phyloP scores from a whole-genome alignment of 2,888 invertebrate genomes.

The Caenorhabditis macrosperma region DNA sequence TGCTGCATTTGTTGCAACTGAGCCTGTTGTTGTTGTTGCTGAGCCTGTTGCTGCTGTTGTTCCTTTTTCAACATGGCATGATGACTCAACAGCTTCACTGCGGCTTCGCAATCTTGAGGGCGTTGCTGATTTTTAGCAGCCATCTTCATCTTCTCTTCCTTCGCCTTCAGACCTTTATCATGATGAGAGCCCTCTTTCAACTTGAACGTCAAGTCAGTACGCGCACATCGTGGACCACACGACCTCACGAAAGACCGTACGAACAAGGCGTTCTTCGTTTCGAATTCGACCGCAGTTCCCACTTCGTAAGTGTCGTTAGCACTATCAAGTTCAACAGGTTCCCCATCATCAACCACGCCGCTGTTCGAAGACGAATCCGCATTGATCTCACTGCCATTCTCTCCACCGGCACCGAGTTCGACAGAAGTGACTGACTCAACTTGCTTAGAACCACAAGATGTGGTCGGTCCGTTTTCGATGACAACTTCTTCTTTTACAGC shows the following conservation, averaged over 20 bases:
- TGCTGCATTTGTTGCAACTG: slow-evolving; percentile 47
- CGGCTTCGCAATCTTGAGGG: neutral
- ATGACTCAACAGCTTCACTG: neutral
- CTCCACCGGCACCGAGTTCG: neutral
- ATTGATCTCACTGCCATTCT: neutral
- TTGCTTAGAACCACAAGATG: neutral
- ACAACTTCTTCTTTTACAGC: neutral
- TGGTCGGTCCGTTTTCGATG: slow-evolving; percentile 3
- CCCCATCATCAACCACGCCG: slow-evolving; percentile 18
- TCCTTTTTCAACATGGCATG: slow-evolving; percentile 12
- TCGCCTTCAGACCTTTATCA: slow-evolving; percentile 23
- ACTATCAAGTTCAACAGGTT: slow-evolving; percentile 6
- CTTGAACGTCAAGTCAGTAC: slow-evolving; percentile 41
- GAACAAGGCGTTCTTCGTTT: slow-evolving; percentile 28
- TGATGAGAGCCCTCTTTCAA: slow-evolving; percentile 20
- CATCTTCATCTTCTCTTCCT: slow-evolving; percentile 29
- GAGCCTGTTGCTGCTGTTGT: slow-evolving; percentile 25
- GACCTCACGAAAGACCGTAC: slow-evolving; percentile 35
- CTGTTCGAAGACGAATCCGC: neutral
- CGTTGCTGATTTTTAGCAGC: neutral
- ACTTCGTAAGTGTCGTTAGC: slow-evolving; percentile 3
- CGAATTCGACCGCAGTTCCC: slow-evolving; percentile 25
- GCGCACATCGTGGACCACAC: slow-evolving; percentile 37
- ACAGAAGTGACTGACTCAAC: neutral
- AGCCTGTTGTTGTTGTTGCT: slow-evolving; percentile 32